Evolutionary conservation across 2,888 invertebrate genomes (phyloP).

Genomic region (Laothoe populi): DNA sequence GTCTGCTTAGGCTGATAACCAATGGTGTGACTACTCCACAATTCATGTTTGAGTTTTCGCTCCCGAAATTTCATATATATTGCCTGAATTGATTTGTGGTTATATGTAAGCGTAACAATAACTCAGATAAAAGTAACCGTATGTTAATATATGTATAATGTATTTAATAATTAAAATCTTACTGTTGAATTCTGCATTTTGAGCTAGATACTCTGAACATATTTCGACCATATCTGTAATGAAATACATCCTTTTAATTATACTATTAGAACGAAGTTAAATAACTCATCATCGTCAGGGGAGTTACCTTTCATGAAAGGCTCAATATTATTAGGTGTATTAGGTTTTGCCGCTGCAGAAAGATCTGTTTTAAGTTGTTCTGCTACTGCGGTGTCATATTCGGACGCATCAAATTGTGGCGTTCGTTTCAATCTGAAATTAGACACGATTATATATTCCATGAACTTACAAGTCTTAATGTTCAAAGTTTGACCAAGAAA

Average conservation of each 20-base stretch:
- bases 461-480: background rate
- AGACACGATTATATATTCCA: background rate
- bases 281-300: background rate
- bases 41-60: too few relatives aligned
- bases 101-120: too few relatives aligned
- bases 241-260: conserved; percentile 26
- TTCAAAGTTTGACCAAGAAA: background rate
- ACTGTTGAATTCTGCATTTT: conserved; percentile 70
- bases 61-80: too few relatives aligned
- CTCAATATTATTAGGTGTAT: conserved; percentile 53
- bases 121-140: background rate
- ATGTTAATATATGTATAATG: background rate
- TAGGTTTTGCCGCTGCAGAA: conserved; percentile 43
- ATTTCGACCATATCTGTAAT: conserved; percentile 68
- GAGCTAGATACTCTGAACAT: conserved; percentile 66
- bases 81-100: too few relatives aligned
- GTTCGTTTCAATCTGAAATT: conserved; percentile 59
- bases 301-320: conserved; percentile 58
- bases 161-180: conserved; percentile 41
- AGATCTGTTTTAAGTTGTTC: conserved; percentile 53
- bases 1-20: too few relatives aligned
- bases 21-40: too few relatives aligned
- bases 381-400: conserved; percentile 53
- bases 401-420: conserved; percentile 53
- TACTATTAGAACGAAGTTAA: background rate